These are phyloP conservation scores for Anguilla marmorata DNA, from an alignment of 2,797 vertebrate genomes.

Conservation along the genomic window DNA sequence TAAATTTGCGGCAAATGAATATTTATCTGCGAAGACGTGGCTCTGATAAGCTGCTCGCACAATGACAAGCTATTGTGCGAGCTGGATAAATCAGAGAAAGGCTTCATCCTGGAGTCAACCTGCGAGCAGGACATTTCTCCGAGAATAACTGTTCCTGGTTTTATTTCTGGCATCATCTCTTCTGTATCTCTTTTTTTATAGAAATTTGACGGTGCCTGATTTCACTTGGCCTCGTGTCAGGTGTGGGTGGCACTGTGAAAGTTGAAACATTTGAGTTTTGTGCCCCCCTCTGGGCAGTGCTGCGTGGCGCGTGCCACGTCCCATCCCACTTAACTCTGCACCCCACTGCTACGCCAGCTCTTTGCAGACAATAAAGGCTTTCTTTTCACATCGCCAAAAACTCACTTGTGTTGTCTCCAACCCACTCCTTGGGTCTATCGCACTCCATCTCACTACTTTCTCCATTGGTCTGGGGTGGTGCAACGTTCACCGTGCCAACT, in stretches of 20 bases:
- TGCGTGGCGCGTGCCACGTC: neutral
- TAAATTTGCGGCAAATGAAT: neutral
- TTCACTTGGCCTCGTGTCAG: constrained; percentile 7
- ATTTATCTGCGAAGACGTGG: neutral
- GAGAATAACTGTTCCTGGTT: neutral
- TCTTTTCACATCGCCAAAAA: neutral
- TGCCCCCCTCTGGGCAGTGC: constrained; percentile 12
- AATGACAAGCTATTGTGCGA: neutral
- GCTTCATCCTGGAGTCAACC: neutral
- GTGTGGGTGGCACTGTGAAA: constrained; percentile 2
- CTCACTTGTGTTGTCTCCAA: neutral
- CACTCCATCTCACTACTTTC: neutral
- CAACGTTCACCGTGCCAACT: neutral
- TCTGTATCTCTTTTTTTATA: neutral
- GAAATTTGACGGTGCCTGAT: neutral
- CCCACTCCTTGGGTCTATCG: neutral
- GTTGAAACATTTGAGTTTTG: constrained; percentile 16
- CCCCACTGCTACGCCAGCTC: neutral
- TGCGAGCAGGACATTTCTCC: neutral
- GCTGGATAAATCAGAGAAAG: neutral
- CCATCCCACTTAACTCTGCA: neutral
- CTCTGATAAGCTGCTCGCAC: neutral
- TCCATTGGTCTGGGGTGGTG: neutral
- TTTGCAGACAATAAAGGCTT: neutral
- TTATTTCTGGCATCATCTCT: neutral